Percentiles rank a stretch among this genome's conserved stretches.
Conservation (phyloP, 2,888 invertebrate genomes). For the Seladonia tumulorum region DNA sequence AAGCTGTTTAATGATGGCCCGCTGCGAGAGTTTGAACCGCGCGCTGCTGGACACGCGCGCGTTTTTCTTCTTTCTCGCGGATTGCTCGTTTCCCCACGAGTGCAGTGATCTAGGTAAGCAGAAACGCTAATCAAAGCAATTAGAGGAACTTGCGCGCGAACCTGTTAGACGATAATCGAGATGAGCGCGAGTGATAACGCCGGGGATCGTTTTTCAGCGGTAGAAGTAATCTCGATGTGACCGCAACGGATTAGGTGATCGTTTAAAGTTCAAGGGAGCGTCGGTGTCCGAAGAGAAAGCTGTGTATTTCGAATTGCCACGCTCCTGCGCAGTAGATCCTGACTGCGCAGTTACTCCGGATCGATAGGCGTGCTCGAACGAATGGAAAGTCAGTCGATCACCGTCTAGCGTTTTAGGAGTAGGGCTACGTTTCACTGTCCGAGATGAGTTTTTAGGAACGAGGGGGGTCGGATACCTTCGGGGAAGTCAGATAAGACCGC, state of each 20-base stretch:
- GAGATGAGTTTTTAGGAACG: background rate
- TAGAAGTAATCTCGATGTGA: background rate
- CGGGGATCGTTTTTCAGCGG: background rate
- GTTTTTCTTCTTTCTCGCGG: constrained; percentile 2
- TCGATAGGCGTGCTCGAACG: constrained; percentile 7
- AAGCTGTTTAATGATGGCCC: constrained; percentile 67
- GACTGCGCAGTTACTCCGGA: constrained; percentile 39
- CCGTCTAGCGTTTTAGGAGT: constrained; percentile 15
- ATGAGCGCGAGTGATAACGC: background rate
- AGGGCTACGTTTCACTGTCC: background rate
- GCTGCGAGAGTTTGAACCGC: constrained; percentile 43
- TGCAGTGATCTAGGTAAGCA: background rate
- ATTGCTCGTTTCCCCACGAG: too few relatives aligned
- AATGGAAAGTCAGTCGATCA: constrained; percentile 32
- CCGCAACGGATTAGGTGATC: too few relatives aligned
- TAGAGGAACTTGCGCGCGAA: background rate
- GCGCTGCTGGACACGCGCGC: constrained; percentile 35
- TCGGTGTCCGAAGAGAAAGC: constrained; percentile 32
- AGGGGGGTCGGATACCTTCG: background rate
- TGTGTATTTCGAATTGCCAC: constrained; percentile 42
- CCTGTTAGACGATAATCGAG: background rate
- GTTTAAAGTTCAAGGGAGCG: background rate
- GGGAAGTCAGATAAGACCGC: background rate
- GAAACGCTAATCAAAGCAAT: background rate
- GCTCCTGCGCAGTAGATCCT: constrained; percentile 35